Evolutionary conservation across 2,113 vertebrate genomes (phyloP), one percentile per base, ranked within the genome.

Genomic region (Brachyistius frenatus): DNA sequence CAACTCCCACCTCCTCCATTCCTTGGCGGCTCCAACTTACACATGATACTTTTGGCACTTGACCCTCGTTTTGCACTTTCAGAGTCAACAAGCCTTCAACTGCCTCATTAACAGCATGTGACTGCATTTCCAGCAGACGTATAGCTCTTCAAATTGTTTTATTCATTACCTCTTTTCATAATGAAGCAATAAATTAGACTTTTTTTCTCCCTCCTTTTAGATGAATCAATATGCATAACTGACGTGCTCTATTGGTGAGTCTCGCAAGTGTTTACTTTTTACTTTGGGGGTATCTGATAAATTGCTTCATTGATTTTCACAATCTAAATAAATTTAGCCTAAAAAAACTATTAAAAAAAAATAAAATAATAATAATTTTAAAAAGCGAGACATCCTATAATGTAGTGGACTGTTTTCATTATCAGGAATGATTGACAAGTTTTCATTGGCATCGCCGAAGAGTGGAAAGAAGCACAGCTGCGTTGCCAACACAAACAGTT

Each of bases 1-100:
- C 69, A 67, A 23, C 31, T 11, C 7, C 5, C 23, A 8, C 35
- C 41, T 10, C 10, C 63, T 36, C 6, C 56, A 10, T 73, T 80
- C 80, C 80, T 49, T 61, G 47, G 57, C 23, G 46, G 66, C 58
- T 83, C 65, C 41, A 13, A 32, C 53, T 79, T 36, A 67, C 30
- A 1, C 73, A 55, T 41, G 74, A 74, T 70, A 63, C 74, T 58
- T 80, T 61, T 74, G 72, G 76, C 65, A 54, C 75, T 47, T 15
- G 0, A 65, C 32, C 23, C 30, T 37, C 33, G 46, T 66, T 36
- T 66, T 50, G 31, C 53, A 9, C 7, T 23, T 41, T 16, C 5
- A 13, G 39, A 65, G 52, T 60, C 46, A 31, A 78, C 73, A 64
- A 41, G 30, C 44, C 11, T 52, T 82, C 55, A 11, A 15, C 46